Conservation (phyloP, 2,113 vertebrate species). For the Corythaixoides concolor region DNA sequence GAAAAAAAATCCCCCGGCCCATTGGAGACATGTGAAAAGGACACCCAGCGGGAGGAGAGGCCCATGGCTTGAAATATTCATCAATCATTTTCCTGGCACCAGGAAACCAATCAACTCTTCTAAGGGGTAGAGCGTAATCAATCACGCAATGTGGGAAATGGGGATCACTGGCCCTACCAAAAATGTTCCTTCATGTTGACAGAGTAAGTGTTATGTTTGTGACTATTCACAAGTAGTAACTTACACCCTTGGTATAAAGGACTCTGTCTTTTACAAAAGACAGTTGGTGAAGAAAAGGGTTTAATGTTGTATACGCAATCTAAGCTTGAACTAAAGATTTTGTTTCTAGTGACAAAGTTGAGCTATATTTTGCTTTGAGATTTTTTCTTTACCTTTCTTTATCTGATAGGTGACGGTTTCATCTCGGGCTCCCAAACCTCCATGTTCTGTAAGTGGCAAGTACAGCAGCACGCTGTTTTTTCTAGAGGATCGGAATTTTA, state of each 20-base stretch:
- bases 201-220: not conserved
- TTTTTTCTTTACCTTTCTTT: not conserved
- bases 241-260: not conserved
- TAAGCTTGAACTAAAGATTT: not conserved
- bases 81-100: constrained; percentile 84
- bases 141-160: constrained; percentile 70
- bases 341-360: not conserved
- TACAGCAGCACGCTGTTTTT: not conserved
- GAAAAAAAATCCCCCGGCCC: constrained; percentile 59
- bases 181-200: constrained; percentile 6
- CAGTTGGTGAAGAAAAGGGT: not conserved
- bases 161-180: not conserved
- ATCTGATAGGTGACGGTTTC: not conserved
- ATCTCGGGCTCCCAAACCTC: not conserved
- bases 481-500: not conserved
- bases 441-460: fast-evolving
- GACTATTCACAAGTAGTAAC: not conserved
- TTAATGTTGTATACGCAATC: not conserved
- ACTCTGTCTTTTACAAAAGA: not conserved
- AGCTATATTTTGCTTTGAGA: not conserved
- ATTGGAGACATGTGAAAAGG: constrained; percentile 64
- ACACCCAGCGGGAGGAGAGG: constrained; percentile 73
- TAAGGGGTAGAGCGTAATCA: constrained; percentile 71
- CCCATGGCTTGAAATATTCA: constrained; percentile 72
- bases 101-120: constrained; percentile 80